phyloP scores from a whole-genome alignment of 2,797 vertebrate genomes.

The Dendrocincla fuliginosa region DNA sequence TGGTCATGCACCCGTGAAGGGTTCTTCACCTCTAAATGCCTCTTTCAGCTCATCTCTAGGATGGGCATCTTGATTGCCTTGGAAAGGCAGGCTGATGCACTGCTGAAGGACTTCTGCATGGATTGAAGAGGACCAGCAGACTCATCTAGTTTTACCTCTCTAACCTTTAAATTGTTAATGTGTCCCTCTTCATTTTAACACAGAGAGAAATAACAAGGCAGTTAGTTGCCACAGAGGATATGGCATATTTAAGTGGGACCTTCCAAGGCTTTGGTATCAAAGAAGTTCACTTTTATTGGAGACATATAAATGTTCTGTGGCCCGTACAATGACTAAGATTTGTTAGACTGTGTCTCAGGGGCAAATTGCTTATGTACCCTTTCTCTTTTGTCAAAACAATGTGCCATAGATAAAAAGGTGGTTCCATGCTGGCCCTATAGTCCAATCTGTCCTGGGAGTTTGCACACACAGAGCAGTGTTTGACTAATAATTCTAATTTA shows the following conservation, averaged over 20 bases:
- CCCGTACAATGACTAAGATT: not conserved
- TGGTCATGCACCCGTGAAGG: not conserved
- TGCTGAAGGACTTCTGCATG: not conserved
- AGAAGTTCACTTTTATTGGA: not conserved
- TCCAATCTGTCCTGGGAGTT: not conserved
- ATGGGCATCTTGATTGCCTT: not conserved
- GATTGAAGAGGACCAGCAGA: not conserved
- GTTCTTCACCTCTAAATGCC: not conserved
- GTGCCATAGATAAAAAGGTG: not conserved
- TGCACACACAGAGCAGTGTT: constrained; percentile 38
- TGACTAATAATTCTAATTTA: constrained; percentile 67
- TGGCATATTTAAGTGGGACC: not conserved
- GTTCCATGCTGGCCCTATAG: not conserved
- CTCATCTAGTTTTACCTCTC: not conserved
- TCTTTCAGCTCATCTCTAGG: not conserved
- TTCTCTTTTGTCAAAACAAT: not conserved
- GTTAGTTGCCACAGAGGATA: not conserved
- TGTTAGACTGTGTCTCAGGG: not conserved
- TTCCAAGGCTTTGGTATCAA: not conserved
- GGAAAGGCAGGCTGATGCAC: not conserved
- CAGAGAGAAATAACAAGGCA: not conserved
- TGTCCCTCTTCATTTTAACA: not conserved
- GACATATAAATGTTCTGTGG: not conserved
- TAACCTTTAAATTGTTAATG: not conserved
- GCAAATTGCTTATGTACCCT: not conserved